Evolutionary conservation across 2,888 invertebrate species (phyloP), one percentile per base, ranked within the genome.

Genomic region (Rotaria macrura): DNA sequence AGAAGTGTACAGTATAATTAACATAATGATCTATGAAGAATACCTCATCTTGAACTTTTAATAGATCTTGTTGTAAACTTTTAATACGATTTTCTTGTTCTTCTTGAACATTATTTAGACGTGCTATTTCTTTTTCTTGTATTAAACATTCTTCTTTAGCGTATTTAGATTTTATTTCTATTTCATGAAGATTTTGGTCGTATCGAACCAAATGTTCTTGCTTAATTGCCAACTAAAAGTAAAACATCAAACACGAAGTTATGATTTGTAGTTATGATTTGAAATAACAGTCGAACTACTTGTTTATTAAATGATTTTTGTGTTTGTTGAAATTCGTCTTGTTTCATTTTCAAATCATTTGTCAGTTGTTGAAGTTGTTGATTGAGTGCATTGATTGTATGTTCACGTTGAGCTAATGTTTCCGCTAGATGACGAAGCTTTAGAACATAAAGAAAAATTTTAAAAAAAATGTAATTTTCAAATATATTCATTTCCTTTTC

Each of bases 341-440:
- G 65, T 65, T 65, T 65, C 38, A 79, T 23, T 47, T 85, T 85
- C 20, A 85, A 84, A 52, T 85, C 84, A 40, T 85, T 83, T 9
- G 72, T 29, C 29, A 85, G 72, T 23, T 74, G 65, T 49, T 85
- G 84, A 84, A 85, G 65, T 84, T 84, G 85, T 34, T 65, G 34
- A 65, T 65, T 65, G 2, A 65, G 34, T 65, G 65, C 5, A 20
- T 5, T 17, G 38, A 34, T 65, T 3, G 65, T 20, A 2, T 65
- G 65, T 65, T 65, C 65, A 34, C 34, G 65, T 38, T 65, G 34
- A 65, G 34, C 65, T 65, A 65, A 34, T 65, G 34, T 20, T 20
- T 65, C 29, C 0, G 65, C 17, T 34, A 65, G 1, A 65, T 65
- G 65, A 34, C 65, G 65, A 65, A 65, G 20, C 65, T 65, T 12